Percentiles rank a stretch among this genome's conserved stretches.
Conservation (phyloP, 2,888 invertebrate species). For the Cloeon dipterum region DNA sequence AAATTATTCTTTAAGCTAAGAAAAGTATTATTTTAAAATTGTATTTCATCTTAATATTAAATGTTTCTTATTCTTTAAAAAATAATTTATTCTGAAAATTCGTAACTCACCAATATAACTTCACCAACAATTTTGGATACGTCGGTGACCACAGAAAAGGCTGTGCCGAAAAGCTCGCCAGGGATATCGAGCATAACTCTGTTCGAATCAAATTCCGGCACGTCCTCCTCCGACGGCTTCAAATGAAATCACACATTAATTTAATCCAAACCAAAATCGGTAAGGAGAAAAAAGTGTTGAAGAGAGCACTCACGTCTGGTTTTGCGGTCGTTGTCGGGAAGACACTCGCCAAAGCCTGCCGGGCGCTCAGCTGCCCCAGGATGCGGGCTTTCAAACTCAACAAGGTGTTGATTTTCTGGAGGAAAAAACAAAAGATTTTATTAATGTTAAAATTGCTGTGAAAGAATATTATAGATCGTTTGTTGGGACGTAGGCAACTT, state of each 20-base stretch:
- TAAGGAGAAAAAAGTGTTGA: no score
- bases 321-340: background rate
- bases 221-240: slow-evolving; percentile 23
- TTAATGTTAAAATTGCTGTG: no score
- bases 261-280: no score
- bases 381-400: background rate
- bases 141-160: slow-evolving; percentile 39
- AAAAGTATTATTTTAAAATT: no score
- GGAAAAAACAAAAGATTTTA: no score
- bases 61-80: no score
- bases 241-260: no score
- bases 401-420: slow-evolving; percentile 1
- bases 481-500: no score
- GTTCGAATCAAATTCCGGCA: slow-evolving; percentile 34
- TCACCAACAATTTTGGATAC: slow-evolving; percentile 39
- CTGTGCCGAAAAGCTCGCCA: slow-evolving; percentile 36
- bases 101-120: slow-evolving; percentile 35
- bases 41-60: no score
- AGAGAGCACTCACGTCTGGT: background rate
- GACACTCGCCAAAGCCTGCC: background rate
- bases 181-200: slow-evolving; percentile 43
- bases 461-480: no score
- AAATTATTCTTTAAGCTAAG: no score
- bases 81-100: no score
- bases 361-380: background rate